Conservation (phyloP, 2,888 invertebrate species). For the Eristalis arbustorum region DNA sequence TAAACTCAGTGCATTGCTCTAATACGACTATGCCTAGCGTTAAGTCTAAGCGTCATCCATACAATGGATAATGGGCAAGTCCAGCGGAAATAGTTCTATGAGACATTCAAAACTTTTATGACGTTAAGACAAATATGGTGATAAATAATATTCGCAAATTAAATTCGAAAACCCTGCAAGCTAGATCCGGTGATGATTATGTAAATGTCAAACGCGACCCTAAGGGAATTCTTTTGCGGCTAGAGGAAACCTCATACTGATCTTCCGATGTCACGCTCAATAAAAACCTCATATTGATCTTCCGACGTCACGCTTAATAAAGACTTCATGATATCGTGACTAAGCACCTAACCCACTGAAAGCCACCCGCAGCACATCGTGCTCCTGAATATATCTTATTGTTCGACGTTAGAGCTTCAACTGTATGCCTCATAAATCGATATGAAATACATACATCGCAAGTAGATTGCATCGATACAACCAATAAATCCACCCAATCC, state of each 20-base stretch:
- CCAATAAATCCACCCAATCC: conserved; percentile 44
- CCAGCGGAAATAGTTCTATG: background rate
- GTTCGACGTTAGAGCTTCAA: background rate
- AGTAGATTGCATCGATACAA: conserved; percentile 37
- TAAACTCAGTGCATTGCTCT: too few relatives aligned
- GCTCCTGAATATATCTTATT: conserved; percentile 1
- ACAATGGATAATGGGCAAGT: background rate
- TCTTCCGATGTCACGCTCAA: conserved; percentile 9
- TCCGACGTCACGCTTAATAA: conserved; percentile 5
- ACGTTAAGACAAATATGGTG: background rate
- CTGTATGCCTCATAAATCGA: conserved; percentile 42
- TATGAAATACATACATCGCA: conserved; percentile 12
- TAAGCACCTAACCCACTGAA: background rate
- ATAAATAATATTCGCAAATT: background rate
- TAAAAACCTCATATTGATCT: background rate
- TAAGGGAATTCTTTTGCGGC: background rate
- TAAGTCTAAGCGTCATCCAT: background rate
- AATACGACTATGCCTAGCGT: too few relatives aligned
- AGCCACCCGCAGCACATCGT: background rate
- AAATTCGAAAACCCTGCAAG: background rate
- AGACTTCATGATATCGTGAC: conserved; percentile 36
- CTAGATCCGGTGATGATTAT: conserved; percentile 18
- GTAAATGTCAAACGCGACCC: background rate
- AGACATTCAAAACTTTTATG: background rate
- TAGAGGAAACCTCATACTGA: background rate